Base-by-base conservation (phyloP, 2,797 vertebrate genomes). In the Rhinogobio ventralis region DNA sequence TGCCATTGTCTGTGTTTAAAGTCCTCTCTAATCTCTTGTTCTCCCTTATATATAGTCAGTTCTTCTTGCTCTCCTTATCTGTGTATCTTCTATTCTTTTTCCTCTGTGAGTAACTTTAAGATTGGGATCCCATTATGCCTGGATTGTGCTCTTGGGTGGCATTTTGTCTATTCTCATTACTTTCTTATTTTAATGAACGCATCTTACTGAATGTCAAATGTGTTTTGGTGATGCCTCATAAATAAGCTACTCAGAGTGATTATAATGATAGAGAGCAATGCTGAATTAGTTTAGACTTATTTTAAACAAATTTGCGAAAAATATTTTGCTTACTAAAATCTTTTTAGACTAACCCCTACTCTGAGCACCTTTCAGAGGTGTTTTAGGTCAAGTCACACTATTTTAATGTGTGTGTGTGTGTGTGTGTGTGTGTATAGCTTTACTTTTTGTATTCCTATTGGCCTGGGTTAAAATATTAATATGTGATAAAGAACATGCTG, bases 31-130 rank as follows among this genome's bases (percentile, higher is more conserved):
- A 88, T 96, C 90, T 98, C 90, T 96, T 93, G 95, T 96, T 97
- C 95, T 88, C 92, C 95, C 95, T 96, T 95, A 91, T 96, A 92
- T 96, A 96, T 95, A 98, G 97, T 97, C 91, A 96, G 94, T 96
- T 96, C 95, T 96, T 94, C 96, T 96, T 95, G 95, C 96, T 97
- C 96, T 95, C 94, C 96, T 96, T 97, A 95, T 97, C 97, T 98
- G 96, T 96, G 95, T 98, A 93, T 96, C 97, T 96, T 93, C 97
- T 97, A 91, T 97, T 93, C 94, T 96, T 97, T 95, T 92, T 93
- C 94, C 94, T 96, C 96, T 98, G 98, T 99, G 97, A 99, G 98
- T 99, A 99, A 96, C 96, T 90, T 92, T 93, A 85, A 89, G 88
- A 87, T 83, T 86, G 88, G 86, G n/a, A 8, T 83, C 91, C 87